Evolutionary conservation across 1,140 invertebrate genomes (phyloP), one percentile per base, ranked within the genome.

Genomic region (Ostrea denselamellosa): DNA sequence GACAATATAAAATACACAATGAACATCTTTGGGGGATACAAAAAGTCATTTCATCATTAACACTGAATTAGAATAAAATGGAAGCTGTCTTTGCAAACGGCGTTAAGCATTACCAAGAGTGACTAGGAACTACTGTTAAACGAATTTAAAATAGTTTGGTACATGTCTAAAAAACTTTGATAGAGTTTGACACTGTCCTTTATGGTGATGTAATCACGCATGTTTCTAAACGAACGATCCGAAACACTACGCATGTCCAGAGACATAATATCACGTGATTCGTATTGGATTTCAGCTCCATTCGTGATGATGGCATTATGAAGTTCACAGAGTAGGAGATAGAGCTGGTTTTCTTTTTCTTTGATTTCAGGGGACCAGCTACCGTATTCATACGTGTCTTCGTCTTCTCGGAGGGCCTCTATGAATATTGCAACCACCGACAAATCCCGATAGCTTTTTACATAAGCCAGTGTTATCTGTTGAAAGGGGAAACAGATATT

Each of bases 151-250:
- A 77, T 34, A 12, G 28, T 25, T 77, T 77, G 8, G 25, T 77
- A 28, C 68, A 77, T 77, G 68, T 77, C 25, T 9, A 77, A 77
- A 25, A 77, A 77, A 77, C 68, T 77, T 34, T 77, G 68, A 14
- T 14, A 77, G 22, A 77, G 8, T 77, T 0, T 34, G 14, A 9
- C 68, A 77, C 68, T 28, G 25, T 77, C 68, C 28, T 12, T 77
- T 2, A 34, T 10, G 68, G 28, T 77, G 68, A 77, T 14, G 14
- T 77, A 77, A 34, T 77, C 68, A 10, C 68, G 68, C 25, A 34
- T 10, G 22, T 77, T 14, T 34, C 68, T 77, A 22, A 10, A 34
- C 9, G 9, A 34, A 4, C 68, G 68, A 34, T 77, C 25, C 10
- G 25, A 77, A 9, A 77, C 14, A 77, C 28, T 34, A 25, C 22